phyloP scores from a whole-genome alignment of 2,888 invertebrate species.

The Drosophila stalkeri region DNA sequence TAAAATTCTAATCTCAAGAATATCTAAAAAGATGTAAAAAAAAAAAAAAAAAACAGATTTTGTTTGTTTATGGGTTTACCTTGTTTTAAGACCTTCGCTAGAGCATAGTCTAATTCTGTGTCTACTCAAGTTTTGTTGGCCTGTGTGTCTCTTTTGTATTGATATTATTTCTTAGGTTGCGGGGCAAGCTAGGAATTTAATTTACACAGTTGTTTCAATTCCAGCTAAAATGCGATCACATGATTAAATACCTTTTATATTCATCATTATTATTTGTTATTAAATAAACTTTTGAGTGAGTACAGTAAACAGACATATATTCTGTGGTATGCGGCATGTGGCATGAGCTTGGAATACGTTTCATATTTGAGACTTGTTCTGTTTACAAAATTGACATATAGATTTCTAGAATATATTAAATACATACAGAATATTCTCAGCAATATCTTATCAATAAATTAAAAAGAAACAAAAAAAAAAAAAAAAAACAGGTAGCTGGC shows the following conservation, averaged over 20 bases:
- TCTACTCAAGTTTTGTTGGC: not conserved
- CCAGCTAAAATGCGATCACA: slow-evolving; percentile 27
- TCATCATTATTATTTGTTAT: slow-evolving; percentile 1
- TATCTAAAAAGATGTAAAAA: not conserved
- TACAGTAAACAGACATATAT: slow-evolving; percentile 16
- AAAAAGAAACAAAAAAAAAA: too few species aligned
- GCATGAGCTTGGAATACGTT: not conserved
- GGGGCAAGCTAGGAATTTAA: slow-evolving; percentile 49
- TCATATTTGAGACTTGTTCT: not conserved
- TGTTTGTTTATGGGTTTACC: not conserved
- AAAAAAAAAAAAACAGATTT: not conserved
- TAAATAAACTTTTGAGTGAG: slow-evolving; percentile 7
- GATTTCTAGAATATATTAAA: not conserved
- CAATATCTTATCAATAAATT: slow-evolving; percentile 42
- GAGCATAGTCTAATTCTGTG: not conserved
- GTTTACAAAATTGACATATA: not conserved
- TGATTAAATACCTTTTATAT: slow-evolving; percentile 20
- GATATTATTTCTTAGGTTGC: slow-evolving; percentile 44
- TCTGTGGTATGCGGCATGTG: slow-evolving; percentile 10
- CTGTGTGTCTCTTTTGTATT: slow-evolving; percentile 21
- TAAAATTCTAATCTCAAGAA: not conserved
- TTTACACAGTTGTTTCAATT: slow-evolving; percentile 64
- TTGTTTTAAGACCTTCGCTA: not conserved
- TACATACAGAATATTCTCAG: not conserved
- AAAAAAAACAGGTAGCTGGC: slow-evolving; percentile 1